phyloP scores from a whole-genome alignment of 2,888 invertebrate species.

The Lithophane semibrunnea region DNA sequence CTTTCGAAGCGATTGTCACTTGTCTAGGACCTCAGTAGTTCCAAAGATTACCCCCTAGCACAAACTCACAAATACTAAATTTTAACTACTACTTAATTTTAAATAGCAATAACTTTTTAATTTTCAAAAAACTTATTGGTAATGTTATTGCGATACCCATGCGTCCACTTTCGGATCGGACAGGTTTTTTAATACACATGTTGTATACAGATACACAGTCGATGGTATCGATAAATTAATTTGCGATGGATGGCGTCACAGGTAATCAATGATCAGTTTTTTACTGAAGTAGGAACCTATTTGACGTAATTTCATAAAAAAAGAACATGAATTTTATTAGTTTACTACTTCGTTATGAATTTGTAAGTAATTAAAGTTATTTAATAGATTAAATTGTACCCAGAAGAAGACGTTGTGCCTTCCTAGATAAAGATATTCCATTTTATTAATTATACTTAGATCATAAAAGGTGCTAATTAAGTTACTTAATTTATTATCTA shows the following conservation, averaged over 20 bases:
- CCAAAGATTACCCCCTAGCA: no score
- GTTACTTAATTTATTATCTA: not conserved
- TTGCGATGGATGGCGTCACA: not conserved
- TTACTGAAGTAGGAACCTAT: not conserved
- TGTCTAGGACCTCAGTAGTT: no score
- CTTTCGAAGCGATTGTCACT: no score
- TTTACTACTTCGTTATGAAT: not conserved
- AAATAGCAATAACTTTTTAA: no score
- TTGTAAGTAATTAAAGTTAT: not conserved
- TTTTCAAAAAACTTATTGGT: no score
- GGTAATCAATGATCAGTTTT: not conserved
- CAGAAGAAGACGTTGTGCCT: not conserved
- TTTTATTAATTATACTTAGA: not conserved
- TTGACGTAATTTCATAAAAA: slow-evolving; percentile 2
- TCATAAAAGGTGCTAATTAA: slow-evolving; percentile 1
- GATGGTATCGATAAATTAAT: not conserved
- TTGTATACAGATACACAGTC: no score
- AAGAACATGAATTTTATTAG: not conserved
- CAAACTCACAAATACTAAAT: no score
- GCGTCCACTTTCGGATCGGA: no score
- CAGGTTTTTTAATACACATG: no score
- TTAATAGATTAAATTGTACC: not conserved
- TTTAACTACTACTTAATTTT: no score
- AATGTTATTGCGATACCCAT: no score
- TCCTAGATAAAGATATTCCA: not conserved